A percentile compares a stretch with the other conserved stretches of the same genome.
phyloP scores from a whole-genome alignment of 2,113 vertebrate species.

The Oreochromis spilurus region DNA sequence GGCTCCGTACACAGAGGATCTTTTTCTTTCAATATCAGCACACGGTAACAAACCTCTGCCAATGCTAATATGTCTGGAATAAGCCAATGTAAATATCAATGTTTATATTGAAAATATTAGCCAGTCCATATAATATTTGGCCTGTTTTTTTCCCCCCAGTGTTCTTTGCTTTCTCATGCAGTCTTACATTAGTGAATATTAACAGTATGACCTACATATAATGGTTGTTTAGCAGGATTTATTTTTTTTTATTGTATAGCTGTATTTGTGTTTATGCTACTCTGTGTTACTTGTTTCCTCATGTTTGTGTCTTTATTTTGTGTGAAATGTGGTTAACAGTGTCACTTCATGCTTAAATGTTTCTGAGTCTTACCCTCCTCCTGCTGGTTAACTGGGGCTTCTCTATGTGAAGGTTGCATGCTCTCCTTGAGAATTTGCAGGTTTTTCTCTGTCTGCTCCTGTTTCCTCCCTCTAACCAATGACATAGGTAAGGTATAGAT shows the following conservation, averaged over 20 bases:
- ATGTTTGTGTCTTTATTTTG: neutral
- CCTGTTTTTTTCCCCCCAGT: rapidly evolving
- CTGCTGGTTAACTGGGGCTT: neutral
- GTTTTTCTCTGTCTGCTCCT: neutral
- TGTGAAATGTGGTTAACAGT: neutral
- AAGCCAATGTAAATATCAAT: neutral
- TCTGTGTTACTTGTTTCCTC: neutral
- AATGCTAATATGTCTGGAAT: neutral
- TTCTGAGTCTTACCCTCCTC: neutral
- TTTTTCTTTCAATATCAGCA: neutral
- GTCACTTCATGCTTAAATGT: neutral
- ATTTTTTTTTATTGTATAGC: neutral
- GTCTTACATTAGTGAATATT: neutral
- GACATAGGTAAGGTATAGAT: neutral
- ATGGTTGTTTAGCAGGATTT: neutral
- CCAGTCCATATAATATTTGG: neutral
- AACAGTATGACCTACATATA: neutral
- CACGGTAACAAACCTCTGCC: neutral
- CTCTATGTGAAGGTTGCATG: neutral
- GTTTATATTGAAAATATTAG: neutral
- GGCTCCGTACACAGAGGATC: neutral
- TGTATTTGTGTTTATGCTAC: neutral
- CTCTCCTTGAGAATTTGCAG: neutral
- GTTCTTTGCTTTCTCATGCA: neutral
- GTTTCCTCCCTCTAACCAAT: neutral